Evolutionary conservation across 2,113 vertebrate species (phyloP).

Genomic region (Calonectris borealis): DNA sequence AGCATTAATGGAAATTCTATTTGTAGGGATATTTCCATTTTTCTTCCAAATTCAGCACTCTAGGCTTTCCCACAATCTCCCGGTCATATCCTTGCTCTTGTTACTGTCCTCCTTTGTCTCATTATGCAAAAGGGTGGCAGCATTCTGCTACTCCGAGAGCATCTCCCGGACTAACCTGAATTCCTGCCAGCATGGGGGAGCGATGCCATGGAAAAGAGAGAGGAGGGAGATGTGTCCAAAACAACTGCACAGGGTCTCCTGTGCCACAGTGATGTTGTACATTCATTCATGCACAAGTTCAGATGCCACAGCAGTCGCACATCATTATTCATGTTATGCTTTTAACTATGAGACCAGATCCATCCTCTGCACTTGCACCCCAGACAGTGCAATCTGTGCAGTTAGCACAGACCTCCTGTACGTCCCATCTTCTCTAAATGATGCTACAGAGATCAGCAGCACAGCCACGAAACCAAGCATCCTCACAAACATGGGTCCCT

Average conservation of each 20-base stretch:
- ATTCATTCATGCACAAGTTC: background rate
- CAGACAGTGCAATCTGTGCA: too few species aligned
- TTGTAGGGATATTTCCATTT: background rate
- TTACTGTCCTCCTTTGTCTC: background rate
- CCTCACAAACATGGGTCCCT: background rate
- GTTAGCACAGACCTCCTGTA: background rate
- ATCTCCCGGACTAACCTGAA: background rate
- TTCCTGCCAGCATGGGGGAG: background rate
- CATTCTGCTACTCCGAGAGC: background rate
- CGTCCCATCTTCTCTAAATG: background rate
- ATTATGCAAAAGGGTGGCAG: background rate
- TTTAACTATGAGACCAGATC: background rate
- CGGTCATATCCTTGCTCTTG: background rate
- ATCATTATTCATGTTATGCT: background rate
- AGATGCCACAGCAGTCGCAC: background rate
- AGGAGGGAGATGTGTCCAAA: background rate
- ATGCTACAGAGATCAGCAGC: background rate
- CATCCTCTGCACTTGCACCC: background rate
- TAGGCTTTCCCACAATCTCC: background rate
- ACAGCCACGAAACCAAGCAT: background rate
- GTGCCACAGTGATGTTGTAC: too few species aligned
- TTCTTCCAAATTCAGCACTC: background rate
- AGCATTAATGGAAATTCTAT: background rate
- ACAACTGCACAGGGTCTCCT: background rate
- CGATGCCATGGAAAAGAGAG: background rate